A percentile compares a stretch with the other conserved stretches of the same genome.
Conservation (phyloP, 2,888 invertebrate species). For the Stenichneumon culpator region DNA sequence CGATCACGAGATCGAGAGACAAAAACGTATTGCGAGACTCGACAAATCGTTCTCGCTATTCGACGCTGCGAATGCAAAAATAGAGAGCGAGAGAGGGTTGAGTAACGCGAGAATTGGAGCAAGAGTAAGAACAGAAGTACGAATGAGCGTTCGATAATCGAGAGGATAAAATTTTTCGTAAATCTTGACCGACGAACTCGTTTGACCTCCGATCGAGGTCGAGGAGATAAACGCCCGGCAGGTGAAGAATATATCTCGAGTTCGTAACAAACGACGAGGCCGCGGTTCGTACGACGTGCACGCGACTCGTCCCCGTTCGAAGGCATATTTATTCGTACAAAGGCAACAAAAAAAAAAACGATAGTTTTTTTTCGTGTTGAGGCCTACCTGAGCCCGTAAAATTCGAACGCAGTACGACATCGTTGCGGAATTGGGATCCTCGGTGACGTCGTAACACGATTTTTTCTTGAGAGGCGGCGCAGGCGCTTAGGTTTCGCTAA, state of each 20-base stretch:
- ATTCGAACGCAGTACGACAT: slow-evolving; percentile 93
- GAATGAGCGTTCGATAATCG: background rate
- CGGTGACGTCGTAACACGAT: slow-evolving; percentile 70
- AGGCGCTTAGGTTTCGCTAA: slow-evolving; percentile 56
- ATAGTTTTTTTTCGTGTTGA: slow-evolving; percentile 6
- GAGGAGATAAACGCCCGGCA: slow-evolving; percentile 49
- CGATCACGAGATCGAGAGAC: background rate
- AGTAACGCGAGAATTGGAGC: slow-evolving; percentile 17
- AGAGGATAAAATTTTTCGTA: background rate
- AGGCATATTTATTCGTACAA: slow-evolving; percentile 27
- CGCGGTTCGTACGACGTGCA: slow-evolving; percentile 48
- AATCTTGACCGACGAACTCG: slow-evolving; percentile 34
- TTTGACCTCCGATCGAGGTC: slow-evolving; percentile 71
- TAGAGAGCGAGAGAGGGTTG: background rate
- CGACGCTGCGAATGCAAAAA: slow-evolving; percentile 8
- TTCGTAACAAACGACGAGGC: background rate
- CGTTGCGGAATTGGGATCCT: slow-evolving; percentile 81
- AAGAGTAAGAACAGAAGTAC: background rate
- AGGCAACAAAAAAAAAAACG: background rate
- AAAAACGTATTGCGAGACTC: background rate
- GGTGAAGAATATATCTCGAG: slow-evolving; percentile 53
- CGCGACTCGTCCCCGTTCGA: slow-evolving; percentile 34
- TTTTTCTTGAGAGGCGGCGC: slow-evolving; percentile 42
- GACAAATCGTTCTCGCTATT: slow-evolving; percentile 7
- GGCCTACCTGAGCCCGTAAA: slow-evolving; percentile 91